Evolutionary conservation across 2,888 invertebrate genomes (phyloP).

Genomic region (Napeogenes inachia): DNA sequence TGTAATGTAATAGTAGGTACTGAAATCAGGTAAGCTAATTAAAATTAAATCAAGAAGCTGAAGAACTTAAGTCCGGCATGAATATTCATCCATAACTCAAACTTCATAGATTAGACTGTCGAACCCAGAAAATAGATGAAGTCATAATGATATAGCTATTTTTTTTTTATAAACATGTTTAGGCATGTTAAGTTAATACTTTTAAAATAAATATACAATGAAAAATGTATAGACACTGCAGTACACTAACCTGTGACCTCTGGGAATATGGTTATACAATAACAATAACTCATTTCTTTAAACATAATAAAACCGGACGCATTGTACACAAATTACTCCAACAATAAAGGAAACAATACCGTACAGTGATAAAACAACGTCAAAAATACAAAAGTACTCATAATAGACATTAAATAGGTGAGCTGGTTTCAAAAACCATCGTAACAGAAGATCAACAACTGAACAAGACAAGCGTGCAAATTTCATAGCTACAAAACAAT

Average conservation of each 20-base stretch:
- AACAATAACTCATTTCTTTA: neutral
- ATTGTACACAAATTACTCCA: neutral
- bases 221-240: too few relatives aligned
- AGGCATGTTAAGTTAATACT: too few relatives aligned
- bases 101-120: neutral
- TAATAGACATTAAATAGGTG: conserved; percentile 4
- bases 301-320: neutral
- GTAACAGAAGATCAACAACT: conserved; percentile 18
- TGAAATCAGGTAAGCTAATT: neutral
- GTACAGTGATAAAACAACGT: neutral
- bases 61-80: neutral
- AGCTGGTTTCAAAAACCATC: conserved; percentile 4
- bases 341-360: conserved; percentile 1
- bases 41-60: neutral
- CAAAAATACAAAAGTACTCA: conserved; percentile 2
- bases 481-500: conserved; percentile 51
- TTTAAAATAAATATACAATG: too few relatives aligned
- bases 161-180: too few relatives aligned
- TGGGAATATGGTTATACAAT: too few relatives aligned
- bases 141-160: too few relatives aligned
- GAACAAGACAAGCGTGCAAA: conserved; percentile 37
- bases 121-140: too few relatives aligned
- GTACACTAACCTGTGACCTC: too few relatives aligned
- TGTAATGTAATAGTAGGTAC: neutral
- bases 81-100: neutral